Conservation (phyloP, 2,888 invertebrate species). For the Subacronicta megacephala region DNA sequence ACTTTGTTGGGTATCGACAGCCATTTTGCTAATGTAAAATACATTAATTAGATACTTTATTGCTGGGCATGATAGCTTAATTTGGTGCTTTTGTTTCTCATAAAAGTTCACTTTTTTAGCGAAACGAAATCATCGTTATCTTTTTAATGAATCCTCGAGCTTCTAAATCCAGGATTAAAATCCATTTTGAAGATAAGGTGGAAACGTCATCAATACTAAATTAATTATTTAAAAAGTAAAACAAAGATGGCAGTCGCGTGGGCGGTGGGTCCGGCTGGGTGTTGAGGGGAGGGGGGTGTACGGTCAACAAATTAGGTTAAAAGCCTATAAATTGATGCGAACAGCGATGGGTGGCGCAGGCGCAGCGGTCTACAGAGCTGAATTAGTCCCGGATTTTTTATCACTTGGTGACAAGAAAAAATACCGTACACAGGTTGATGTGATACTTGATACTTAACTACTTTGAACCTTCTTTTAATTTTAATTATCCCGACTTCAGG, state of each 20-base stretch:
- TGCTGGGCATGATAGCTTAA: constrained; percentile 81
- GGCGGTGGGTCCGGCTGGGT: constrained; percentile 63
- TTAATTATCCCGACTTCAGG: no score
- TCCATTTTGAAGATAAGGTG: constrained; percentile 69
- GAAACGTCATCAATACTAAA: constrained; percentile 69
- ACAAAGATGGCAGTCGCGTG: constrained; percentile 68
- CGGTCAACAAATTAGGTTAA: constrained; percentile 87
- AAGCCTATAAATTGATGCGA: constrained; percentile 88
- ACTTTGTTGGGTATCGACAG: constrained; percentile 74
- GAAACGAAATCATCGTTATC: constrained; percentile 67
- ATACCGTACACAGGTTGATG: constrained; percentile 75
- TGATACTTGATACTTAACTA: background rate
- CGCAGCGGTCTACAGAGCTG: constrained; percentile 78
- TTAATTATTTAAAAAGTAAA: constrained; percentile 74
- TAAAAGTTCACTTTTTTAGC: constrained; percentile 62
- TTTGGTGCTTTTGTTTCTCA: constrained; percentile 74
- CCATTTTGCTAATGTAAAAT: constrained; percentile 82
- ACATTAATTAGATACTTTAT: constrained; percentile 83
- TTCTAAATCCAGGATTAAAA: constrained; percentile 73
- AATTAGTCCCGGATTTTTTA: constrained; percentile 87
- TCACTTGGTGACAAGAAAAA: constrained; percentile 85
- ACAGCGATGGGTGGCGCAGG: constrained; percentile 85
- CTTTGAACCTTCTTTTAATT: no score
- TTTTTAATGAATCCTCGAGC: constrained; percentile 68
- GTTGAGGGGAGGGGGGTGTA: constrained; percentile 54